Conservation (phyloP, 2,888 invertebrate genomes). For the Meteorus cinctellus region DNA sequence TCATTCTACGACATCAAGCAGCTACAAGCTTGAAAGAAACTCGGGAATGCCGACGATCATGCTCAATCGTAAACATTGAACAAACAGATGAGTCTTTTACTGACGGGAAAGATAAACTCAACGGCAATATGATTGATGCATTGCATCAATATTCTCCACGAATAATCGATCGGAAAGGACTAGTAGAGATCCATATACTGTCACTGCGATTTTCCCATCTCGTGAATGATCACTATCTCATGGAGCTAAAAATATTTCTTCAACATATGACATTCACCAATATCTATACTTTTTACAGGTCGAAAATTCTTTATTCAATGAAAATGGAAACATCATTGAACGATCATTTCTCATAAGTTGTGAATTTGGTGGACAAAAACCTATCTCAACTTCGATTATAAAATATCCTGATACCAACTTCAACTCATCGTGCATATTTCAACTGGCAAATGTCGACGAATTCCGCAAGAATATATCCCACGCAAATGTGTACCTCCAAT, state of each 20-base stretch:
- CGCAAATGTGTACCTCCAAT: slow-evolving; percentile 57
- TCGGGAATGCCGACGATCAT: background rate
- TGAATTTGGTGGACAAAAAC: slow-evolving; percentile 61
- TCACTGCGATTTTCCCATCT: slow-evolving; percentile 59
- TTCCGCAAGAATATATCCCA: slow-evolving; percentile 59
- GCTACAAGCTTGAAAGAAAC: too few relatives aligned
- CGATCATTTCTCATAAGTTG: slow-evolving; percentile 60
- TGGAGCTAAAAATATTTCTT: background rate
- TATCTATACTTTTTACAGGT: slow-evolving; percentile 50
- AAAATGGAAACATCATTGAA: slow-evolving; percentile 51
- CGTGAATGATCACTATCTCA: slow-evolving; percentile 53
- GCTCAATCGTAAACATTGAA: background rate
- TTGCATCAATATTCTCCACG: slow-evolving; percentile 50
- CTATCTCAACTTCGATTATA: slow-evolving; percentile 53
- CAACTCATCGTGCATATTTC: slow-evolving; percentile 63
- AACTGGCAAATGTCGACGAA: slow-evolving; percentile 56
- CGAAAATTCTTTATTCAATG: slow-evolving; percentile 36
- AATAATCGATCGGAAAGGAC: slow-evolving; percentile 58
- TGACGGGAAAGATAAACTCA: background rate
- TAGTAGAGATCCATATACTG: slow-evolving; percentile 63
- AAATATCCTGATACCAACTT: slow-evolving; percentile 62
- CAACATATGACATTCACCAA: background rate
- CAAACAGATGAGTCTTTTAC: background rate
- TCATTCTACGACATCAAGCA: background rate
- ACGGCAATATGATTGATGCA: too few relatives aligned